Evolutionary conservation across 2,113 vertebrate species (phyloP).

Genomic region (Accipiter virgatus): DNA sequence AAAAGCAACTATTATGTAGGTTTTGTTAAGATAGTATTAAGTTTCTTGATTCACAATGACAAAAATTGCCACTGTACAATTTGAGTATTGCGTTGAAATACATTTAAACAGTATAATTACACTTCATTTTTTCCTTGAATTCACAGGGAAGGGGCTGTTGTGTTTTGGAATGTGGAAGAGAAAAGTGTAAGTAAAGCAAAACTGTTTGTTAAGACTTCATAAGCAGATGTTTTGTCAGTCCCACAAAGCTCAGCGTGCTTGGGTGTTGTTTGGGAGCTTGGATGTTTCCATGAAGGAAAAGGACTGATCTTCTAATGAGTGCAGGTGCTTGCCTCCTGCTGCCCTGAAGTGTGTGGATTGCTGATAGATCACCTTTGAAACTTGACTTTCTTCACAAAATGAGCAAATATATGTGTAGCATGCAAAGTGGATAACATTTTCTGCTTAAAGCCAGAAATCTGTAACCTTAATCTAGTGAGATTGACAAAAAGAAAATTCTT

Average conservation of each 20-base stretch:
- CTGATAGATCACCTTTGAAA: not conserved
- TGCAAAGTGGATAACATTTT: not conserved
- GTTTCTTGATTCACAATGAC: not conserved
- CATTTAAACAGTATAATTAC: not conserved
- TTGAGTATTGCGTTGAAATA: not conserved
- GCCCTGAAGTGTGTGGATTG: not conserved
- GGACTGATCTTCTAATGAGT: not conserved
- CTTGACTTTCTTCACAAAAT: not conserved
- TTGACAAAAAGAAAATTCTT: not conserved
- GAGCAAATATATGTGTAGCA: not conserved
- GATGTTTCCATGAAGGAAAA: not conserved
- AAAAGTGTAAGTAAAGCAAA: constrained; percentile 82
- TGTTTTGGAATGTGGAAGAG: constrained; percentile 97
- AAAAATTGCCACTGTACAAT: not conserved
- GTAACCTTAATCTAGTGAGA: not conserved
- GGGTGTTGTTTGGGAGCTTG: not conserved
- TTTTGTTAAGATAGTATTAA: not conserved
- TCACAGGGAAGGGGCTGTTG: constrained; percentile 91
- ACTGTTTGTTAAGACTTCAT: not conserved
- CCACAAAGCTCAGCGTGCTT: not conserved
- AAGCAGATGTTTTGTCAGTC: not conserved
- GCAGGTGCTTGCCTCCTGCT: not conserved
- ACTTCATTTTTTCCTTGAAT: constrained; percentile 48
- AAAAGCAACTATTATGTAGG: not conserved
- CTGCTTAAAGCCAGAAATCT: not conserved